Evolutionary conservation across 2,797 vertebrate genomes (phyloP).

Genomic region (Botia almorhae): DNA sequence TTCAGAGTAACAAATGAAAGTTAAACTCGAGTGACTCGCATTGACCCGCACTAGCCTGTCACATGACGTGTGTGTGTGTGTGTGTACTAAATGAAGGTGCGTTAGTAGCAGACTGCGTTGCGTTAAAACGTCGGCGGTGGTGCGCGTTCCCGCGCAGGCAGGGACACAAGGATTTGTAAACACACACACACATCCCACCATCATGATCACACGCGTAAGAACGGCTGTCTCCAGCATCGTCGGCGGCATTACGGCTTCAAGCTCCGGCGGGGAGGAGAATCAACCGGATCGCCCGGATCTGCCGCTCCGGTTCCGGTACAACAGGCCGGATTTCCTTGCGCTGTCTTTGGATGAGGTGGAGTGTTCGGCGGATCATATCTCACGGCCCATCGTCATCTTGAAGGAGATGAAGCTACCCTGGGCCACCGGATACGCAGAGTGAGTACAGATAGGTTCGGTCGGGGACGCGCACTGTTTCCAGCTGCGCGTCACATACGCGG

Average conservation of each 20-base stretch:
- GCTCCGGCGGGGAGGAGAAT: constrained; percentile 75
- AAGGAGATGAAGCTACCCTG: constrained; percentile 91
- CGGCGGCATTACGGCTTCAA: constrained; percentile 91
- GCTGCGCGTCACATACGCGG: neutral
- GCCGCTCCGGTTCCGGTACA: constrained; percentile 88
- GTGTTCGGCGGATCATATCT: constrained; percentile 92
- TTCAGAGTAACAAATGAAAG: no score
- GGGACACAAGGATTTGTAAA: neutral
- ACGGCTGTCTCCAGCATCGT: constrained; percentile 92
- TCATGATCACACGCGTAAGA: constrained; percentile 93
- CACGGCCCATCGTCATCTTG: constrained; percentile 90
- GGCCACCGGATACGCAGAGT: constrained; percentile 96
- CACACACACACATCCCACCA: constrained; percentile 53
- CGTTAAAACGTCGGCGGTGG: neutral
- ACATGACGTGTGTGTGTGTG: neutral
- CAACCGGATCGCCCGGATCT: constrained; percentile 81
- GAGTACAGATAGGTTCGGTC: constrained; percentile 72
- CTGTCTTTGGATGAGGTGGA: constrained; percentile 91
- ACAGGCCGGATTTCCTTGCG: constrained; percentile 90
- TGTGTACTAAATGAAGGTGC: constrained; percentile 3
- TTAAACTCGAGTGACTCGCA: neutral
- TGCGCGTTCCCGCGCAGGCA: neutral
- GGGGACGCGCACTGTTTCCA: neutral
- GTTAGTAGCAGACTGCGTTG: neutral
- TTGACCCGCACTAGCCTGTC: neutral